Conservation (phyloP, 2,113 vertebrate genomes). For the Macquaria ambigua region DNA sequence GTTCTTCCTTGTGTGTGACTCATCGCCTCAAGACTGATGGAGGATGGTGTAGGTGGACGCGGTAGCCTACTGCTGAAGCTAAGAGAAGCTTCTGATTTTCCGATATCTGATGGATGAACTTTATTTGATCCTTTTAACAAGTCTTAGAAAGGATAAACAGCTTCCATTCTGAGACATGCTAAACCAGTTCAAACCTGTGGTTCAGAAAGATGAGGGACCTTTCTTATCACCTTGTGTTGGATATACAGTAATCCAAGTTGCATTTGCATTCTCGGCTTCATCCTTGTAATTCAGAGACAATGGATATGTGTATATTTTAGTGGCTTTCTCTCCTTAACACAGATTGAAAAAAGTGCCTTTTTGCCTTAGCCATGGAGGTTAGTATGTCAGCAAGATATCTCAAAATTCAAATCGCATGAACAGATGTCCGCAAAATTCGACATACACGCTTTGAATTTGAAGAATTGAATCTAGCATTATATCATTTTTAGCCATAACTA, state of each 20-base stretch:
- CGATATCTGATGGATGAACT: constrained; percentile 5
- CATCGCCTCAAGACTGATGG: constrained; percentile 59
- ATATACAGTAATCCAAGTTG: background rate
- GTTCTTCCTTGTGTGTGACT: constrained; percentile 64
- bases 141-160: constrained; percentile 8
- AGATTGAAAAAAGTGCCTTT: background rate
- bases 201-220: background rate
- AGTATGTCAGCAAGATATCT: background rate
- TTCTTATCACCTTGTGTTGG: background rate
- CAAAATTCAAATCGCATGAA: background rate
- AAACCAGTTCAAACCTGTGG: constrained; percentile 11
- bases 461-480: background rate
- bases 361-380: background rate
- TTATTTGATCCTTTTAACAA: constrained; percentile 13
- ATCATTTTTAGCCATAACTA: background rate
- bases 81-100: constrained; percentile 35
- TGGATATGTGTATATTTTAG: background rate
- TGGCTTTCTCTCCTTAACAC: background rate
- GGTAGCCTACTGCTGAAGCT: constrained; percentile 32
- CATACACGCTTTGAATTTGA: background rate
- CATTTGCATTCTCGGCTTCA: background rate
- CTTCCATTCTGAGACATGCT: constrained; percentile 23
- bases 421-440: background rate
- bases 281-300: background rate
- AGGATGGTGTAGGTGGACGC: constrained; percentile 62